These are phyloP conservation scores for Xestia sexstrigata DNA, from an alignment of 2,888 invertebrate genomes.

Conservation along the genomic window DNA sequence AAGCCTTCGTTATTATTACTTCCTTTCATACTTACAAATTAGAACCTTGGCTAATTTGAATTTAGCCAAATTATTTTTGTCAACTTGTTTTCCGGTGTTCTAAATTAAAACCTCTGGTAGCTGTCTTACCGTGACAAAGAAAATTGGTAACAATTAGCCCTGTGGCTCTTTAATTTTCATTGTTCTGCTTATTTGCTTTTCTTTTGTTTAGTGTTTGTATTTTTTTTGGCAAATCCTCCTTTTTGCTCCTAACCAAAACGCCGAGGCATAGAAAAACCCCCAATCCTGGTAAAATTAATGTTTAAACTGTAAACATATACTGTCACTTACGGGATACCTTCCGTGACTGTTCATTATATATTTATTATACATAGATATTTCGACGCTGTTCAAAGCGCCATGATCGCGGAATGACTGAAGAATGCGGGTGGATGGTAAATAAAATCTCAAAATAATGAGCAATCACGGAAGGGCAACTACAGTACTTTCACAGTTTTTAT, in stretches of 20 bases:
- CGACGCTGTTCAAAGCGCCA: too few species aligned
- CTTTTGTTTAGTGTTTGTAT: conserved; percentile 17
- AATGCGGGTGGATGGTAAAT: too few species aligned
- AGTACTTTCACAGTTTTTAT: too few species aligned
- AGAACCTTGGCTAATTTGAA: not conserved
- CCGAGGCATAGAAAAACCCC: not conserved
- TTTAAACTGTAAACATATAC: too few species aligned
- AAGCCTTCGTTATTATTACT: conserved; percentile 17
- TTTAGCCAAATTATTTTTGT: not conserved
- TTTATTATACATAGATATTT: too few species aligned
- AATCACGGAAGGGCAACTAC: too few species aligned
- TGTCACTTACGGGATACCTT: too few species aligned
- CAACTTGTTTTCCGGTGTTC: not conserved
- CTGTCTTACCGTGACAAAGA: conserved; percentile 4
- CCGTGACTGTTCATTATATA: too few species aligned
- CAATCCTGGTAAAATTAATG: not conserved
- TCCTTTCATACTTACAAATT: not conserved
- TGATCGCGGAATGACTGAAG: too few species aligned
- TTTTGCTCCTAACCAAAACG: not conserved
- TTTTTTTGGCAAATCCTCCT: not conserved
- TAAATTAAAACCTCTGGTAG: conserved; percentile 5
- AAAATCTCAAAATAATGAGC: too few species aligned
- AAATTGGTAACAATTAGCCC: conserved; percentile 31
- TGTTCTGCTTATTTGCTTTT: conserved; percentile 16
- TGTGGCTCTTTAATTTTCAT: not conserved